Base-by-base conservation (phyloP, 2,113 vertebrate genomes). In the Tupaia tana region DNA sequence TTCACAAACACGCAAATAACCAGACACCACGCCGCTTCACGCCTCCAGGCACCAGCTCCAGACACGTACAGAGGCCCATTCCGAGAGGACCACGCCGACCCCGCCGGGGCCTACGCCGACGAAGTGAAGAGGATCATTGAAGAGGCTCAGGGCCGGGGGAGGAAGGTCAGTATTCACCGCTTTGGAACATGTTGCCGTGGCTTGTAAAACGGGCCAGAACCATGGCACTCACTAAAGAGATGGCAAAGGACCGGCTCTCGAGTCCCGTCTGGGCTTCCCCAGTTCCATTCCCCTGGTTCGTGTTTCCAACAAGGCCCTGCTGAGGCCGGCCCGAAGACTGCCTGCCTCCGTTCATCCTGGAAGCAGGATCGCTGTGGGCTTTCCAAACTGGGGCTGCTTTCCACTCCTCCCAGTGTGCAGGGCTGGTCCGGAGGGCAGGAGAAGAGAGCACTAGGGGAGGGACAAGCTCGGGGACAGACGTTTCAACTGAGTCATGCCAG, bases 61-160 rank as follows among this genome's bases (percentile, higher is more conserved):
- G 99, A 99, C 96, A 98, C 98, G 84, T 99, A 99, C 98, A 98
- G 99, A 98, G 99, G 99, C n/a, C 99, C 99, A 98, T 99, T 99
- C 18, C 98, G 98, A 87, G 99, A 99, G 54, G 98, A 99, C 81
- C 99, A 99, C 63, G 96, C 97, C 16, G 99, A 99, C 83, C 98
- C 99, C 27, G 99, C 99, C 58, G 97, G 97, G 22, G 99, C 99
- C 5, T 99, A 99, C 71, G 99, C 99, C 89, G 98, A 99, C 69
- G 99, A 99, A 74, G 99, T 99, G 90, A 98, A 98, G 98, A 98
- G 98, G 19, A 98, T 99, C n/a, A 99, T 99, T 59, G 96, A 99
- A 34, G 97, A 98, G 75, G 97, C 98, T 64, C 98, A 99, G 22
- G 89, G 97, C 58, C 98, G 98, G 52, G 99, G 99, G 87, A 98